phyloP scores from a whole-genome alignment of 2,888 invertebrate genomes.

The Horisme vitalbata region DNA sequence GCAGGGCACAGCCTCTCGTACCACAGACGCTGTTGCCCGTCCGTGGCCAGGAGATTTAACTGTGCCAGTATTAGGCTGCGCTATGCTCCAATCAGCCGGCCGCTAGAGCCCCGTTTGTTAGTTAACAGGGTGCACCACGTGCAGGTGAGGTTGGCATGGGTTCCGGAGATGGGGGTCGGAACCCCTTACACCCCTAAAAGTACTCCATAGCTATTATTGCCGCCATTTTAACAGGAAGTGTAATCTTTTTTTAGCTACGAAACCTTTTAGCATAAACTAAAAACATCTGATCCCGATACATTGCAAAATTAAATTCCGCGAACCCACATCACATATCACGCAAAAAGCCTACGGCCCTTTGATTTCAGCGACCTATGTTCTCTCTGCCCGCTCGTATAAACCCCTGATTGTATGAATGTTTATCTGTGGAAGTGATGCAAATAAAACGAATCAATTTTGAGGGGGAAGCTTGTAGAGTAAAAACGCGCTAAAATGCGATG shows the following conservation, averaged over 20 bases:
- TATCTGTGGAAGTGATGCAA: conserved; percentile 24
- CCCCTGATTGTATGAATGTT: conserved; percentile 18
- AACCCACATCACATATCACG: conserved; percentile 42
- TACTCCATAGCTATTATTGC: no score
- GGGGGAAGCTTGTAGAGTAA: conserved; percentile 10
- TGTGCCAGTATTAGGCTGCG: no score
- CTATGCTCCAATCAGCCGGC: no score
- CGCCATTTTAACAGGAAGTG: conserved; percentile 6
- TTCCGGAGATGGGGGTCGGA: no score
- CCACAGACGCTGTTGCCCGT: no score
- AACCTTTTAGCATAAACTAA: conserved; percentile 30
- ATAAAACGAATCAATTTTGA: conserved; percentile 29
- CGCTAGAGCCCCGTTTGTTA: no score
- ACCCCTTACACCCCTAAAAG: no score
- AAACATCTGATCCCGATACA: conserved; percentile 28
- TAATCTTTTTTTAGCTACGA: conserved; percentile 15
- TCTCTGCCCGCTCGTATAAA: conserved; percentile 27
- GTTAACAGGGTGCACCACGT: no score
- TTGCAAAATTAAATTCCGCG: conserved; percentile 41
- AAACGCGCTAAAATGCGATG: no score
- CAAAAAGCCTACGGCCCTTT: conserved; percentile 43
- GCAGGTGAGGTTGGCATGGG: no score
- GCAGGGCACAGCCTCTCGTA: no score
- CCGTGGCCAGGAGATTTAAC: no score
- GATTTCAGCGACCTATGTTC: conserved; percentile 36